Evolutionary conservation across 1,140 invertebrate genomes (phyloP), one percentile per base, ranked within the genome.

Genomic region (Centruroides sculpturatus): DNA sequence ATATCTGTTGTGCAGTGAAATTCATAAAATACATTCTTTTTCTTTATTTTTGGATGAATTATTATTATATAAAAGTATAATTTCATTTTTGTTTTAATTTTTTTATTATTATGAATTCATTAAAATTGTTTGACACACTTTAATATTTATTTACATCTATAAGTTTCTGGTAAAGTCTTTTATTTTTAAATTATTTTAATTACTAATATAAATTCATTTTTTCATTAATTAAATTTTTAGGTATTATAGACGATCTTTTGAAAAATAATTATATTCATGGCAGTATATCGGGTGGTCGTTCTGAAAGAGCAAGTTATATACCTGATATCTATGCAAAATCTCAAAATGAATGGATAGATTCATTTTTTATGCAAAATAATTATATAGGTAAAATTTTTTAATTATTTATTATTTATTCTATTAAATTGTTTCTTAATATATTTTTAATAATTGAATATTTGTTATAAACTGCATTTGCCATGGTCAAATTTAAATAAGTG

Each of bases 281-380:
- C 3, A 76, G 80, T 47, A 70, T 97, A 2, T 87, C 85, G 59
- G 91, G 89, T 4, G 83, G 84, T 64, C 80, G 84, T 67, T 63
- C 69, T 53, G 76, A 76, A 47, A 76, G 81, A 62, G 72, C 76
- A 47, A 85, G 85, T 69, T 98, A 90, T 74, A 83, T 96, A 58
- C 94, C 94, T 57, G 82, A 85, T 65, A 83, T 92, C 68, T 94
- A 95, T 72, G 85, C 86, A 3, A 89, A 86, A 73, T 85, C 81
- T 66, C 85, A 92, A 74, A 83, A 78, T 70, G 86, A 96, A 68
- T 98, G 91, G 89, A 85, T 95, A 1, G 82, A 86, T 65, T 86
- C 82, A 66, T 97, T 95, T 75, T 95, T 86, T 69, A 89, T 84
- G 71, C 91, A 95, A 73, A 97, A 97, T 78, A 86, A 88, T 65